Evolutionary conservation across 2,797 vertebrate genomes (phyloP).

Genomic region (Zenarchopterus dispar): DNA sequence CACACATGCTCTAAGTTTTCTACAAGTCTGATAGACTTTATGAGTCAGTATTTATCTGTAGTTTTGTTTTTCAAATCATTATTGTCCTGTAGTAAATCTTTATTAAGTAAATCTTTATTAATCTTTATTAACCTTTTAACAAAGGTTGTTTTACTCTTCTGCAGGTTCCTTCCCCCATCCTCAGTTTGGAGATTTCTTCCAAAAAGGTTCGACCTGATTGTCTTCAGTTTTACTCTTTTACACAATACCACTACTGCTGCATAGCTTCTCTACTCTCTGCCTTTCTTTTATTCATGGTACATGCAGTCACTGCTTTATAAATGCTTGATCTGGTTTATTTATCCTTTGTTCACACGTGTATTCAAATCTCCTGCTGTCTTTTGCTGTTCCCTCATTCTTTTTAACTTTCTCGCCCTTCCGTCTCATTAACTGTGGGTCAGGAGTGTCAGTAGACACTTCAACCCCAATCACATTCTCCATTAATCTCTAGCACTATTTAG

Average conservation of each 20-base stretch:
- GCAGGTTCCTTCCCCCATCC: slow-evolving; percentile 87
- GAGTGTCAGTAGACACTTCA: slow-evolving; percentile 75
- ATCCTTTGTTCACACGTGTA: slow-evolving; percentile 14
- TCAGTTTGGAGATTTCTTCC: slow-evolving; percentile 92
- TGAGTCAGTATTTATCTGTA: background rate
- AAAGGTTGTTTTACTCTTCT: slow-evolving; percentile 56
- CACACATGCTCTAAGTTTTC: background rate
- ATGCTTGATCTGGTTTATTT: slow-evolving; percentile 20
- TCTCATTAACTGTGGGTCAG: slow-evolving; percentile 73
- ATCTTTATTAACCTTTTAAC: no score
- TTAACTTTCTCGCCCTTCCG: slow-evolving; percentile 24
- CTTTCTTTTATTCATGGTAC: slow-evolving; percentile 1
- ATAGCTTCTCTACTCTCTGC: background rate
- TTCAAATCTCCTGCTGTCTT: slow-evolving; percentile 28
- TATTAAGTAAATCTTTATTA: background rate
- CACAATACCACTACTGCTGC: background rate
- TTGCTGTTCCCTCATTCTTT: slow-evolving; percentile 7
- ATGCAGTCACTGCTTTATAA: slow-evolving; percentile 6
- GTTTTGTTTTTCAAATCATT: background rate
- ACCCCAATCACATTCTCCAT: slow-evolving; percentile 70
- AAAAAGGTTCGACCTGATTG: slow-evolving; percentile 88
- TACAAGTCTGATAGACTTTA: background rate
- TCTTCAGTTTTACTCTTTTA: background rate
- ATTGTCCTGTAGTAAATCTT: background rate
- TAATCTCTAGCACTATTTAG: slow-evolving; percentile 68